These are phyloP conservation scores for Myxocyprinus asiaticus DNA, from an alignment of 2,113 vertebrate genomes.

Conservation along the genomic window DNA sequence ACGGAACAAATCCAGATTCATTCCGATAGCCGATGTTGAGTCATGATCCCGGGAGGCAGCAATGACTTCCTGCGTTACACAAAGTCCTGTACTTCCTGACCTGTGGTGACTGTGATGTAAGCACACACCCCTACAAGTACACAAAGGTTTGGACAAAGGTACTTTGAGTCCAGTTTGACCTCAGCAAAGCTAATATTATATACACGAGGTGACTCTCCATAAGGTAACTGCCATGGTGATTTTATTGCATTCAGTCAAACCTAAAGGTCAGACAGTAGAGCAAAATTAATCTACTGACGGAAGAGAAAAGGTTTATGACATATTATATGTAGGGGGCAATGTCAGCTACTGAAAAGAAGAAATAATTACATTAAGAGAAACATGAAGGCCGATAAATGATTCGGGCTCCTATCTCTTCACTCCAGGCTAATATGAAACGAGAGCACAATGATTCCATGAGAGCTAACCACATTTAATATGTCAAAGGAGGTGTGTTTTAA, in stretches of 20 bases:
- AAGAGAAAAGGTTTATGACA: not conserved
- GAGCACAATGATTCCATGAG: too few relatives aligned
- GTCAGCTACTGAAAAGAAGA: too few relatives aligned
- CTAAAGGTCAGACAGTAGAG: not conserved
- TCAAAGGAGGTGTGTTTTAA: too few relatives aligned
- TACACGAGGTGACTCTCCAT: not conserved
- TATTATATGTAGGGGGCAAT: not conserved
- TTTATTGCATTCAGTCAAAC: not conserved
- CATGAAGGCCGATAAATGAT: too few relatives aligned
- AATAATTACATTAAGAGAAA: too few relatives aligned
- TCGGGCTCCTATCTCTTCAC: too few relatives aligned
- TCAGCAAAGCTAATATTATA: not conserved
- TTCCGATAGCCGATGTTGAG: slow-evolving; percentile 21
- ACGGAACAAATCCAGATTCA: not conserved
- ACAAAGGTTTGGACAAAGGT: not conserved
- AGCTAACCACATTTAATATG: too few relatives aligned
- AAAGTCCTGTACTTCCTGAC: not conserved
- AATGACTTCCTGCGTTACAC: not conserved
- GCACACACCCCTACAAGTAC: not conserved
- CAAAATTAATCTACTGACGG: not conserved
- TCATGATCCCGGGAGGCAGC: not conserved
- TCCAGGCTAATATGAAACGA: too few relatives aligned
- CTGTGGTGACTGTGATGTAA: not conserved
- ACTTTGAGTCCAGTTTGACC: not conserved
- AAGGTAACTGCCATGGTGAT: not conserved